phyloP scores from a whole-genome alignment of 2,113 vertebrate species.

The Miniopterus natalensis region DNA sequence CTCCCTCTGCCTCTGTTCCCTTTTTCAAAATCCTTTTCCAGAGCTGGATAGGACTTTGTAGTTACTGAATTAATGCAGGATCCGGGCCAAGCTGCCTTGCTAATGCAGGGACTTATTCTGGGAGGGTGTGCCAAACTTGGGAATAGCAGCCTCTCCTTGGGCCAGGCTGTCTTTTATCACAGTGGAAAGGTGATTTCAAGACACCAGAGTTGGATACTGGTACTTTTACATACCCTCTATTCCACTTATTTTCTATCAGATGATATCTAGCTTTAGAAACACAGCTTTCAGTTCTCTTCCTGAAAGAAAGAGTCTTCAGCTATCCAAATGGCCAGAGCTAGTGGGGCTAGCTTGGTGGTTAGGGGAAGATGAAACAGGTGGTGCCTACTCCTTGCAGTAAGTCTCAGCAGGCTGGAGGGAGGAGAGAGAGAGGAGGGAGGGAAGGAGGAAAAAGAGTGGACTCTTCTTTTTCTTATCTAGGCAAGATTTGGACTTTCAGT shows the following conservation, averaged over 20 bases:
- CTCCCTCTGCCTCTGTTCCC: background rate
- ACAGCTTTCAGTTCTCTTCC: background rate
- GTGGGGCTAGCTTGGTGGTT: background rate
- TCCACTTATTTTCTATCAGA: background rate
- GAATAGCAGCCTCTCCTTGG: background rate
- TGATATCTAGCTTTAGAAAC: background rate
- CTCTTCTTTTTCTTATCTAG: constrained; percentile 34
- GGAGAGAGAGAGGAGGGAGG: background rate
- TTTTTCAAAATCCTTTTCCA: constrained; percentile 31
- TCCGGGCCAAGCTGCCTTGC: background rate
- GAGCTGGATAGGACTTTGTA: background rate
- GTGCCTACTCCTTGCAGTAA: background rate
- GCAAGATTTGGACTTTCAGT: background rate
- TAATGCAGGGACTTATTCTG: background rate
- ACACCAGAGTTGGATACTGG: background rate
- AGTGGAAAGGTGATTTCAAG: background rate
- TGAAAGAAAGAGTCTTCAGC: constrained; percentile 28
- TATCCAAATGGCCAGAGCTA: background rate
- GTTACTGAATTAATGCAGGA: background rate
- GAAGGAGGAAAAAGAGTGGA: background rate
- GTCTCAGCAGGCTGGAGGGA: background rate
- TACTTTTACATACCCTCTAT: background rate
- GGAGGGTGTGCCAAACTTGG: background rate
- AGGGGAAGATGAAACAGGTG: background rate
- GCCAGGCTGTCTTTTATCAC: background rate